Evolutionary conservation across 2,113 vertebrate genomes (phyloP).

Genomic region (Chiloscyllium plagiosum): DNA sequence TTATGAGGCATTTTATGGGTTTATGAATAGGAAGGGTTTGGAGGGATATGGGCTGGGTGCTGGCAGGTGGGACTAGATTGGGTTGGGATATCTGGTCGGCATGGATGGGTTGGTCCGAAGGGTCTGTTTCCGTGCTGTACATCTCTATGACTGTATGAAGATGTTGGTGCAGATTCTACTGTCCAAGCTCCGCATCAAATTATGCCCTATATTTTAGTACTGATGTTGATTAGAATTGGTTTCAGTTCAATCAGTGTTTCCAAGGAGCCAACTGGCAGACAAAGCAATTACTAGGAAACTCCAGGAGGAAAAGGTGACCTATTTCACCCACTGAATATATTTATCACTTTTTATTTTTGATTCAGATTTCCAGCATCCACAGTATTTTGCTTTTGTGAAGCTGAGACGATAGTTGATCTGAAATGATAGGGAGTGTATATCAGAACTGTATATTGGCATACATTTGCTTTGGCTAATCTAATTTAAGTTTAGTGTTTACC

Average conservation of each 20-base stretch:
- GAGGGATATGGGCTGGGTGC: too few relatives aligned
- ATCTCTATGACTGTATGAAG: too few relatives aligned
- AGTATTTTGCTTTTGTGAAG: background rate
- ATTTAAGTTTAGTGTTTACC: background rate
- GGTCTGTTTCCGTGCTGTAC: too few relatives aligned
- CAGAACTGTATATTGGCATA: background rate
- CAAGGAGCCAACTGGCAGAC: background rate
- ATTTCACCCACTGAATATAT: background rate
- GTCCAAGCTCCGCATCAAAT: background rate
- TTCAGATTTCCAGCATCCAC: background rate
- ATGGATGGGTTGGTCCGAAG: too few relatives aligned
- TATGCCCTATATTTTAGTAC: background rate
- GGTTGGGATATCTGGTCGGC: too few relatives aligned
- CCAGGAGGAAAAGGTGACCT: background rate
- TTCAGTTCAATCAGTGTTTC: background rate
- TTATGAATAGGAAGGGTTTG: too few relatives aligned
- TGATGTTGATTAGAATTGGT: background rate
- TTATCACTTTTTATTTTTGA: background rate
- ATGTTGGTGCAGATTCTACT: background rate
- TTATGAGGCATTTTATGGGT: too few relatives aligned
- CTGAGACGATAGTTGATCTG: background rate
- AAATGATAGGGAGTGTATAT: background rate
- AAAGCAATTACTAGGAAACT: background rate
- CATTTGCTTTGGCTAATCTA: background rate
- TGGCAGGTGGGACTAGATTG: too few relatives aligned